These are phyloP conservation scores for Eupeodes corollae DNA, from an alignment of 1,140 invertebrate species.

Conservation along the genomic window DNA sequence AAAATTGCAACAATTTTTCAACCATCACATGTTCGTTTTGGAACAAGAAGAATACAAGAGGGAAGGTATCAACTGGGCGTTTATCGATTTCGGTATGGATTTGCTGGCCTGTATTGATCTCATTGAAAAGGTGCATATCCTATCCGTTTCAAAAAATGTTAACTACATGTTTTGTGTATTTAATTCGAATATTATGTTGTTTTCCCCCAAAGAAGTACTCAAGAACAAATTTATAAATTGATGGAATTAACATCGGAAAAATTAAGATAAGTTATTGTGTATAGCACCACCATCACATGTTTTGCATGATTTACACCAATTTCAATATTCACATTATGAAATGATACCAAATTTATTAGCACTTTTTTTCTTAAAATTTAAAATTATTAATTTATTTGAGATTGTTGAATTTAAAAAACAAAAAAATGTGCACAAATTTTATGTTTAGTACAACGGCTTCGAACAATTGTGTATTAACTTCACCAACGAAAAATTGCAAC, in stretches of 20 bases:
- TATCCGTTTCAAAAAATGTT: slow-evolving; percentile 7
- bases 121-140: slow-evolving; percentile 80
- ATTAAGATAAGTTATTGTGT: too few species aligned
- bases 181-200: background rate
- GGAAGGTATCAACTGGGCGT: slow-evolving; percentile 88
- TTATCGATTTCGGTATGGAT: slow-evolving; percentile 97
- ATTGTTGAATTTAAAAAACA: background rate
- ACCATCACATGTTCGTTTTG: slow-evolving; percentile 96
- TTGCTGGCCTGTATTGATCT: slow-evolving; percentile 92
- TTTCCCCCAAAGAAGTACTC: background rate
- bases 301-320: too few species aligned
- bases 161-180: background rate
- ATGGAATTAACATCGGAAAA: too few species aligned
- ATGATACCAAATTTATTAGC: background rate
- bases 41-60: slow-evolving; percentile 95
- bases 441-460: slow-evolving; percentile 85
- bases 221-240: too few species aligned
- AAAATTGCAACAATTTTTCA: slow-evolving; percentile 96
- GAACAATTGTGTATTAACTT: slow-evolving; percentile 99
- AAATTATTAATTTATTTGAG: background rate
- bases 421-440: slow-evolving; percentile 1
- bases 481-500: slow-evolving; percentile 94
- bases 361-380: background rate
- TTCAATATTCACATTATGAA: too few species aligned
- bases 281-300: too few species aligned